Percentiles rank a stretch among this genome's conserved stretches.
Conservation (phyloP, 2,113 vertebrate genomes). For the Ictidomys tridecemlineatus region DNA sequence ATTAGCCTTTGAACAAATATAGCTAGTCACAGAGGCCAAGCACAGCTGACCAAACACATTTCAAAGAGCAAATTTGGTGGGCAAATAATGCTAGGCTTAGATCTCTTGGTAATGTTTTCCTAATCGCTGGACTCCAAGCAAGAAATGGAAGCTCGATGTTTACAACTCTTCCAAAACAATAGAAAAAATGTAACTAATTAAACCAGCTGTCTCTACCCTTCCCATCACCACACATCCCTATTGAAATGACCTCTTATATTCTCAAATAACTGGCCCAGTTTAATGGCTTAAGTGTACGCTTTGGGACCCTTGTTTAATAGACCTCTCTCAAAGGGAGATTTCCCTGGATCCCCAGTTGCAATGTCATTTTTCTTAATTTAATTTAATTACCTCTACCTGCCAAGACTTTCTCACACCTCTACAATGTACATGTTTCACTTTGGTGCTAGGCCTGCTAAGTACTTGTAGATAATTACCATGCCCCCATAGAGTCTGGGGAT, state of each 20-base stretch:
- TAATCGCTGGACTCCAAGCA: conserved; percentile 21
- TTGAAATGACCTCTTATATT: conserved; percentile 15
- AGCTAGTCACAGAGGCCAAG: conserved; percentile 62
- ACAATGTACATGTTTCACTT: background rate
- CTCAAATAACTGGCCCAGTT: background rate
- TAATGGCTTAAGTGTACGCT: background rate
- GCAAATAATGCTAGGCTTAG: conserved; percentile 34
- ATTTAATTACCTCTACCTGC: conserved; percentile 32
- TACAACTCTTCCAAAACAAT: background rate
- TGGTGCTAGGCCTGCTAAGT: background rate
- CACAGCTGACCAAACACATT: conserved; percentile 73
- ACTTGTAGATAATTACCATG: background rate
- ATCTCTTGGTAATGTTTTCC: conserved; percentile 27
- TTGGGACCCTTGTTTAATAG: background rate
- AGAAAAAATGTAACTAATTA: background rate
- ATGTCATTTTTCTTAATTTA: conserved; percentile 20
- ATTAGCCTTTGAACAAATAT: conserved; percentile 78
- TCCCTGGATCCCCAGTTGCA: background rate
- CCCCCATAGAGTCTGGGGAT: background rate
- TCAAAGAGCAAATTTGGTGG: conserved; percentile 23
- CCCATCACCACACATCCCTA: background rate
- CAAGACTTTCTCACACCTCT: conserved; percentile 41
- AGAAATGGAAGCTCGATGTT: background rate
- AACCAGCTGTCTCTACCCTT: background rate
- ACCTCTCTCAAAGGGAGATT: background rate